These are phyloP conservation scores for Psilopsiagon aurifrons DNA, from an alignment of 2,113 vertebrate species.

Conservation along the genomic window DNA sequence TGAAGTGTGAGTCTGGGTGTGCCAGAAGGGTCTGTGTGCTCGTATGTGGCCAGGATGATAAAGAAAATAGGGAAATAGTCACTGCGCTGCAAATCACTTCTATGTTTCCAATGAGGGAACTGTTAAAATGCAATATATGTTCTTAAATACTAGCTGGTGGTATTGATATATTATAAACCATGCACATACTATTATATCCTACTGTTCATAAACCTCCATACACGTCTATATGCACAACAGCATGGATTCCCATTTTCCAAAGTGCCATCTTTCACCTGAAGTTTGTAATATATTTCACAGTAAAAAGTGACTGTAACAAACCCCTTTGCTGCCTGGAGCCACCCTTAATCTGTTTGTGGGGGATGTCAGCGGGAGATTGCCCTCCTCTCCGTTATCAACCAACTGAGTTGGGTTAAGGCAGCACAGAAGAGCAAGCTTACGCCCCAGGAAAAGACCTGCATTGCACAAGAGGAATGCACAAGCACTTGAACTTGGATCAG, in stretches of 20 bases:
- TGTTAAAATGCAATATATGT: rapidly evolving
- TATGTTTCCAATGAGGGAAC: background rate
- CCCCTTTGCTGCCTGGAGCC: background rate
- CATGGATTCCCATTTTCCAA: background rate
- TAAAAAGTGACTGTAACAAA: background rate
- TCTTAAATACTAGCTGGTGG: background rate
- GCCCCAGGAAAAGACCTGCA: background rate
- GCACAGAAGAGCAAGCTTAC: background rate
- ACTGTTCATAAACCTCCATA: rapidly evolving
- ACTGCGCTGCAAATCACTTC: background rate
- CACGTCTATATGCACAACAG: rapidly evolving
- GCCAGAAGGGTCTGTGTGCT: background rate
- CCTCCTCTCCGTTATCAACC: background rate
- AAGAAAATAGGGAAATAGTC: background rate
- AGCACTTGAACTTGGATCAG: background rate
- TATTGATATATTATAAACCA: background rate
- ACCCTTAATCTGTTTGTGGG: background rate
- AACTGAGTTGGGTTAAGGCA: background rate
- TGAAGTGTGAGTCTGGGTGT: background rate
- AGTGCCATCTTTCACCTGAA: background rate
- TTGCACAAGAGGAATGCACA: background rate
- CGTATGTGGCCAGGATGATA: no score
- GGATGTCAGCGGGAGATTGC: background rate
- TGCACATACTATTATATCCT: rapidly evolving
- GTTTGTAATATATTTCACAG: background rate